A percentile compares a stretch with the other conserved stretches of the same genome.
These are phyloP conservation scores for Staurois parvus DNA, from an alignment of 2,797 vertebrate genomes.

Conservation along the genomic window DNA sequence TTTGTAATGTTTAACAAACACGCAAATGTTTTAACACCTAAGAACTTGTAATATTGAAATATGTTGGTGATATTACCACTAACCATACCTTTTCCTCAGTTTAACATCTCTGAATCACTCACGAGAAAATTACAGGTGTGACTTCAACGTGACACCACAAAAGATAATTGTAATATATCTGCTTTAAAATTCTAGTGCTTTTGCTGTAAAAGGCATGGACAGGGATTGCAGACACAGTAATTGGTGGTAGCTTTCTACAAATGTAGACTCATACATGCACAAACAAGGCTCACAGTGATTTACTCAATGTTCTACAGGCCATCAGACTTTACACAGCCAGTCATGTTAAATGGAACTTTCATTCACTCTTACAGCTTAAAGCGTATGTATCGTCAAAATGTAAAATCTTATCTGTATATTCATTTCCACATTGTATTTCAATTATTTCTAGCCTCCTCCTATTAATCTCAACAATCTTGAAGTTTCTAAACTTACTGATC, in stretches of 20 bases:
- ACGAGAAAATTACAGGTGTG: constrained; percentile 23
- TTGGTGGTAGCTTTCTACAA: background rate
- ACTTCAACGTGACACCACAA: background rate
- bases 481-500: too few relatives aligned
- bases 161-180: constrained; percentile 16
- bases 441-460: too few relatives aligned
- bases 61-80: constrained; percentile 19
- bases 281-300: background rate
- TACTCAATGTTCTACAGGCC: background rate
- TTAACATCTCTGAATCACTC: constrained; percentile 4
- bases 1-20: constrained; percentile 32
- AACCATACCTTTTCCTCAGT: background rate
- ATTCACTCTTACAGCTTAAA: too few relatives aligned
- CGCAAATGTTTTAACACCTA: constrained; percentile 14
- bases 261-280: background rate
- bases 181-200: background rate
- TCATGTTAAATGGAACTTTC: background rate
- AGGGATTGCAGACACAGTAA: background rate
- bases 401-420: too few relatives aligned
- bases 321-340: background rate
- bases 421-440: too few relatives aligned
- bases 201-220: background rate
- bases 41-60: constrained; percentile 8
- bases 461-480: too few relatives aligned
- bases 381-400: too few relatives aligned